A percentile compares a stretch with the other conserved stretches of the same genome.
Conservation (phyloP, 2,797 vertebrate species). For the Mustela erminea region DNA sequence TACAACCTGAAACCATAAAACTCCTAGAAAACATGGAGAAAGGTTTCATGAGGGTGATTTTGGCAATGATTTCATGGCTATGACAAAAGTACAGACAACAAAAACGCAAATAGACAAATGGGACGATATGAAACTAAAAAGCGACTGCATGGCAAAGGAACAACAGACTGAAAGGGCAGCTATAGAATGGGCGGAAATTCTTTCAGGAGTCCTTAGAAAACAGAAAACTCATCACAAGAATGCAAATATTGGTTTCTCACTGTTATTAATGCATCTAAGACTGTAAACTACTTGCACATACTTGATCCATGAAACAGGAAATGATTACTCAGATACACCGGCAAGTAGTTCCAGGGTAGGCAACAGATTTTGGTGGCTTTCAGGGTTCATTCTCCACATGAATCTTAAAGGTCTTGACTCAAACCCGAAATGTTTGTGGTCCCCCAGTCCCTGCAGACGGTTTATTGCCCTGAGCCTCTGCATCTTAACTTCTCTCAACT, state of each 20-base stretch:
- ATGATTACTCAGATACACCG: constrained; percentile 10
- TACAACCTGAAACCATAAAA: neutral
- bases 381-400: neutral
- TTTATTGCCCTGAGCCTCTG: constrained; percentile 58
- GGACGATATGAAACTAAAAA: neutral
- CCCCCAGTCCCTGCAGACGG: constrained; percentile 64
- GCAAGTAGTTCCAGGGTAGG: neutral
- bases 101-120: neutral
- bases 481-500: constrained; percentile 67
- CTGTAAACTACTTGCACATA: constrained; percentile 11
- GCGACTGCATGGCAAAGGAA: neutral
- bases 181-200: neutral
- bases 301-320: constrained; percentile 24
- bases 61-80: neutral
- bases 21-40: neutral
- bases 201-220: neutral
- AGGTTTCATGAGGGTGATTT: neutral
- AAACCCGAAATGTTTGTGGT: constrained; percentile 49
- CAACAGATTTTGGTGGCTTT: neutral
- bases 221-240: constrained; percentile 33
- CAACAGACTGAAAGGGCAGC: neutral
- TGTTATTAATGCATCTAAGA: constrained; percentile 29
- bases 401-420: constrained; percentile 19
- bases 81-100: neutral
- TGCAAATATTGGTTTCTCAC: constrained; percentile 40